These are phyloP conservation scores for Sylvietta virens DNA, from an alignment of 2,113 vertebrate species.

Conservation along the genomic window DNA sequence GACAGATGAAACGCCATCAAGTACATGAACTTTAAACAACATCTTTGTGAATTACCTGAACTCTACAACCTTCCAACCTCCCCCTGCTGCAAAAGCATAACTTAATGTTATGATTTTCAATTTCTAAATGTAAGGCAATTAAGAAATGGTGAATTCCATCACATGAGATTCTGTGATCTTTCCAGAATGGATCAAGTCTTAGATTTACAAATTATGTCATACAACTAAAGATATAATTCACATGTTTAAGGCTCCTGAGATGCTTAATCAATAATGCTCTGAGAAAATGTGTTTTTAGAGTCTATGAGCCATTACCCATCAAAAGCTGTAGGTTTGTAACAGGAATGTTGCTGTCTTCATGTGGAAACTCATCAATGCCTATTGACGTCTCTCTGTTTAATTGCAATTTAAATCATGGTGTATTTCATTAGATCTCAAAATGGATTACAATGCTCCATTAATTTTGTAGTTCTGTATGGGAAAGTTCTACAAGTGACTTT, in stretches of 20 bases:
- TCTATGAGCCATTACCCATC: not conserved
- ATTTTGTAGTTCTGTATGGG: conserved; percentile 48
- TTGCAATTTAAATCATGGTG: conserved; percentile 50
- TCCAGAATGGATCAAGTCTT: not conserved
- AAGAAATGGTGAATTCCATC: not conserved
- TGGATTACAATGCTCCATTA: conserved; percentile 65
- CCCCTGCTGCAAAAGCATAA: not conserved
- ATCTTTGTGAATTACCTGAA: not conserved
- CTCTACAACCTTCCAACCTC: not conserved
- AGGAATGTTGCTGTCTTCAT: not conserved
- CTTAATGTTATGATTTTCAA: not conserved
- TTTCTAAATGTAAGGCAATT: not conserved
- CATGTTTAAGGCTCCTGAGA: not conserved
- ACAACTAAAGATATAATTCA: not conserved
- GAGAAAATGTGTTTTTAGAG: not conserved
- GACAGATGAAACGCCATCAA: not conserved
- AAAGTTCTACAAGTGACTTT: conserved; percentile 40
- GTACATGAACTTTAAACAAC: not conserved
- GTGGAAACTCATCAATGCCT: conserved; percentile 33
- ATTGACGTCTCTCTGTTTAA: conserved; percentile 55
- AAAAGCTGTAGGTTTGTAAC: not conserved
- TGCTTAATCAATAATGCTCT: conserved; percentile 5
- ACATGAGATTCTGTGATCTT: not conserved
- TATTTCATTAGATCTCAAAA: conserved; percentile 65
- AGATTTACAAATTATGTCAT: not conserved